Evolutionary conservation across 2,888 invertebrate species (phyloP), one percentile per base, ranked within the genome.

Genomic region (Alviniconcha strummeri): DNA sequence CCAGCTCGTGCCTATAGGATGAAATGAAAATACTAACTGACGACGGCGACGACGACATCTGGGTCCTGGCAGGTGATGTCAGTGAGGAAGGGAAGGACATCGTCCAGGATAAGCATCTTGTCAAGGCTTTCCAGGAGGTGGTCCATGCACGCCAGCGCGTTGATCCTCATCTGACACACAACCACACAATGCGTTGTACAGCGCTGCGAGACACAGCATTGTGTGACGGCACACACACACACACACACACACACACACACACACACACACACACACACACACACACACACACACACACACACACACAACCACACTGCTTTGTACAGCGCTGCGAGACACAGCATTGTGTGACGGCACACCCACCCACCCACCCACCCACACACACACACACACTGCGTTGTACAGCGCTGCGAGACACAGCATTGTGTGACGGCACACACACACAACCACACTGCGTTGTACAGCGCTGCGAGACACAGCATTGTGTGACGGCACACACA

Each of bases 61-160:
- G 98, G 97, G 93, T 98, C 98, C 88, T 96, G 96, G 80, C 98
- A 95, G 86, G 96, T 96, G 90, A 98, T 97, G 89, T 96, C 96
- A 91, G 97, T 96, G 64, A 99, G 95, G 87, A 98, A 95, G 0
- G 98, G 98, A 88, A 98, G 95, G 77, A 98, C 97, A 91, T 97
- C 97, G 90, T 98, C 98, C 90, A 97, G 96, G 84, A 98, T 97
- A 94, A 97, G 97, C 84, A 96, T 96, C 91, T 97, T 96, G 90
- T 98, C 98, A 88, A 98, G 95, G 89, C 97, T 96, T 89, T 96
- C 96, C 88, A 98, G 94, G 36, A 97, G 96, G 90, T 96, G 96
- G 93, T 98, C 97, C 82, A 94, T 93, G 88, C 94, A 94, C 4
- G 91, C 90, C 86, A 94, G 88, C 13, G 94, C 93, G 87, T 94